Evolutionary conservation across 2,888 invertebrate genomes (phyloP).

Genomic region (Tridacna crocea): DNA sequence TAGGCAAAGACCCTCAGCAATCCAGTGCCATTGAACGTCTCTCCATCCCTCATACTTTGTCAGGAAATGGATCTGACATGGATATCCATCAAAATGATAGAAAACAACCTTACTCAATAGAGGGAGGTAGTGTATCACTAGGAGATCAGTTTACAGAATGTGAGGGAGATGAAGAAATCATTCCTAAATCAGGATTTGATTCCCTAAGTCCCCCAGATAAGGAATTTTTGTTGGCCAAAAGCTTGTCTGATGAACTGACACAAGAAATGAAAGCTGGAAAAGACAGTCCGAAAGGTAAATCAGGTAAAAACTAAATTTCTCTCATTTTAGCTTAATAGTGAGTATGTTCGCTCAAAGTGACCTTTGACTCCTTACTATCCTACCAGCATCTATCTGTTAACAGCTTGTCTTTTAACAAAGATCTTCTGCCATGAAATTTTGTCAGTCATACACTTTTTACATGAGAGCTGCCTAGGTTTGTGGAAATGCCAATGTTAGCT

Average conservation of each 20-base stretch:
- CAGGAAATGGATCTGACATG: slow-evolving; percentile 58
- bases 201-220: slow-evolving; percentile 65
- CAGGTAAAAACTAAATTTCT: background rate
- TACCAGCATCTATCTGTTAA: too few species aligned
- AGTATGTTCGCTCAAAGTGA: too few species aligned
- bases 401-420: too few species aligned
- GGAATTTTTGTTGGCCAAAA: slow-evolving; percentile 71
- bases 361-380: too few species aligned
- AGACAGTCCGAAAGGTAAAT: slow-evolving; percentile 31
- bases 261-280: slow-evolving; percentile 67
- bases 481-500: too few species aligned
- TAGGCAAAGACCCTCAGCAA: slow-evolving; percentile 30
- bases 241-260: slow-evolving; percentile 75
- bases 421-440: background rate
- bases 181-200: slow-evolving; percentile 61
- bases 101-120: slow-evolving; percentile 61
- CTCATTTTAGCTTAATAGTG: too few species aligned
- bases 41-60: slow-evolving; percentile 30
- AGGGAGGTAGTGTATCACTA: slow-evolving; percentile 69
- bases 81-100: slow-evolving; percentile 57
- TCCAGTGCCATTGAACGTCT: slow-evolving; percentile 26
- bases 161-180: slow-evolving; percentile 63
- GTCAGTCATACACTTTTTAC: background rate
- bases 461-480: too few species aligned
- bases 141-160: slow-evolving; percentile 71